Evolutionary conservation across 2,113 vertebrate species (phyloP), one percentile per base, ranked within the genome.

Genomic region (Antechinus stuartii): DNA sequence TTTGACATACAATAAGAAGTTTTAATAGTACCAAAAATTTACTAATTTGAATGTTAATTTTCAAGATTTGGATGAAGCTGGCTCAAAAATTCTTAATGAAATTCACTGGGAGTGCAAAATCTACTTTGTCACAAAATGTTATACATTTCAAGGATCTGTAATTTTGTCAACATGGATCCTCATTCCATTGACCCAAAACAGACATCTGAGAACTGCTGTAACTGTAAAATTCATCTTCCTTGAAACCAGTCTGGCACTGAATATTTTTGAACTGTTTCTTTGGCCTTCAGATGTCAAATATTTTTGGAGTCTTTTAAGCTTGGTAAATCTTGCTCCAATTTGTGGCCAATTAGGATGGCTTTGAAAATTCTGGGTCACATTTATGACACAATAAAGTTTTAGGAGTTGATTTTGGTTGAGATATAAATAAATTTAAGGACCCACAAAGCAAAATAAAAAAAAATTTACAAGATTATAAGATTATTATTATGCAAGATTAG

Each of bases 1-100:
- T 92, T 95, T 90, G 91, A 27, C 92, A 96, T 95, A 94, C 91
- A 95, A 91, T 26, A 42, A 84, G 52, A 25, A 91, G 11, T 97
- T 96, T 93, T n/a, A 76, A 54, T 95, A n/a, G 35, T 92, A 92
- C 0, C 53, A 76, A 93, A 96, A 92, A 92, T 76, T 7, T 92
- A 76, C 27, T 93, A 92, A 89, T 92, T 56, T 56, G 47, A 91
- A 91, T 35, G 95, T 30, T 49, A 94, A 47, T 91, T 89, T 94
- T 90, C 94, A 97, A 96, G 52, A 92, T 90, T 91, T 92, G 35
- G 94, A n/a, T 93, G 47, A 90, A 90, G 90, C 19, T 84, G 42
- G n/a, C n/a, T 84, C 35, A 84, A 84, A 23, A 42, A 42, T 22
- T 42, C 47, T 96, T 93, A 92, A 25, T 91, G 94, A 91, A 54